Evolutionary conservation across 1,140 invertebrate genomes (phyloP).

Genomic region (Hyles euphorbiae): DNA sequence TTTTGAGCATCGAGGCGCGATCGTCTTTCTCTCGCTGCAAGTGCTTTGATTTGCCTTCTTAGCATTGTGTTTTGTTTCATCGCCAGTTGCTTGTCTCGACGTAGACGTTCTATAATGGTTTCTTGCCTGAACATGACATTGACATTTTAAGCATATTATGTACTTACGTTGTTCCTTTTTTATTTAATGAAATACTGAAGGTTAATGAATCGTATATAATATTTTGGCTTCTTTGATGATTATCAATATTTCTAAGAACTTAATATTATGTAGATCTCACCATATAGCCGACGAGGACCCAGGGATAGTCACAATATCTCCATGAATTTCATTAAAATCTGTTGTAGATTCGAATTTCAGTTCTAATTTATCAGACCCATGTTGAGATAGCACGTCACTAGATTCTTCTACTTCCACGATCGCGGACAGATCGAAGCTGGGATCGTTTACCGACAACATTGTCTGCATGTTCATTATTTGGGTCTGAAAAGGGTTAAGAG

Average conservation of each 20-base stretch:
- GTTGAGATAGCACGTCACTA: slow-evolving; percentile 48
- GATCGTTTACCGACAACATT: slow-evolving; percentile 60
- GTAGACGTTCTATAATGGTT: slow-evolving; percentile 58
- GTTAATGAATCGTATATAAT: too few species aligned
- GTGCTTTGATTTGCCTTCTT: slow-evolving; percentile 64
- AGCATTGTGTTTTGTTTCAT: slow-evolving; percentile 68
- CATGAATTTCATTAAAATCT: slow-evolving; percentile 47
- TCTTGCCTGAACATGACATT: slow-evolving; percentile 64
- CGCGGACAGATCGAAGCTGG: slow-evolving; percentile 65
- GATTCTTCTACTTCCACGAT: slow-evolving; percentile 67
- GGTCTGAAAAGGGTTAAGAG: slow-evolving; percentile 41
- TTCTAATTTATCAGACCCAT: slow-evolving; percentile 54
- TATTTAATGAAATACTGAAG: too few species aligned
- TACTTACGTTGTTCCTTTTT: too few species aligned
- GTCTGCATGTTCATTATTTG: slow-evolving; percentile 70
- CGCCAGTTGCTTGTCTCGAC: slow-evolving; percentile 64
- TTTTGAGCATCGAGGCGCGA: slow-evolving; percentile 64
- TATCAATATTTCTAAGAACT: too few species aligned
- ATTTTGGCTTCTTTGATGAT: too few species aligned
- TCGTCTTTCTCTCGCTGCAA: slow-evolving; percentile 58
- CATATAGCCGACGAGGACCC: slow-evolving; percentile 53
- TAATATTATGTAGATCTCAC: slow-evolving; percentile 22
- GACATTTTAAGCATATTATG: too few species aligned
- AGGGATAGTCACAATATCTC: slow-evolving; percentile 44
- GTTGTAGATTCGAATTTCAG: slow-evolving; percentile 53